Evolutionary conservation across 2,888 invertebrate genomes (phyloP), one percentile per base, ranked within the genome.

Genomic region (Sminthurinus aureus): DNA sequence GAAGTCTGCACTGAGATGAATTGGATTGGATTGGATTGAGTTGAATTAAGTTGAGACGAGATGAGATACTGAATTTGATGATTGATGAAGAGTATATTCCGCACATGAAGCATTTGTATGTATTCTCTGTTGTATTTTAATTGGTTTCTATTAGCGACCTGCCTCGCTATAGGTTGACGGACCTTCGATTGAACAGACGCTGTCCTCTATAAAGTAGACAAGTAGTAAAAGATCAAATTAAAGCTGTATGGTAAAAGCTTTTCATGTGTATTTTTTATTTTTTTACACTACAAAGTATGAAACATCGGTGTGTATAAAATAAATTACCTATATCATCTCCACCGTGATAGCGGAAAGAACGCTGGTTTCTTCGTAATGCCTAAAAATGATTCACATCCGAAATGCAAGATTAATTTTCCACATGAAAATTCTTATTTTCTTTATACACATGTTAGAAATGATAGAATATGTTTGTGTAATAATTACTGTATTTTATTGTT

Each of bases 251-350:
- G n/a, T n/a, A n/a, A n/a, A n/a, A n/a, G n/a, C n/a, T n/a, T 64
- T 64, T 64, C 1, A 64, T 64, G n/a, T 64, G 1, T 9, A 18
- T 64, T 64, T 18, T 18, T 64, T 9, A 64, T 64, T 18, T 64
- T 18, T 64, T 64, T 64, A n/a, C 9, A 58, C 58, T 58, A 58
- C 58, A 58, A 12, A 12, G 9, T 58, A 15, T 58, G 15, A 12
- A 12, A 12, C 15, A 15, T 12, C 58, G 11, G 15, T 84, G 89
- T 90, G 84, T 90, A 89, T 74, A 90, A 91, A 96, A 96, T 73
- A 96, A 95, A 0, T 96, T 96, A 91, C 97, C 97, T 91, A 97
- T 96, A 15, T 91, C 91, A 73, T 91, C 91, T 87, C 91, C 91
- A 87, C 91, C 91, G 77, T 87, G 85, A 81, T 84, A 80, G 3